phyloP scores from a whole-genome alignment of 2,113 vertebrate genomes.

The Puntigrus tetrazona region DNA sequence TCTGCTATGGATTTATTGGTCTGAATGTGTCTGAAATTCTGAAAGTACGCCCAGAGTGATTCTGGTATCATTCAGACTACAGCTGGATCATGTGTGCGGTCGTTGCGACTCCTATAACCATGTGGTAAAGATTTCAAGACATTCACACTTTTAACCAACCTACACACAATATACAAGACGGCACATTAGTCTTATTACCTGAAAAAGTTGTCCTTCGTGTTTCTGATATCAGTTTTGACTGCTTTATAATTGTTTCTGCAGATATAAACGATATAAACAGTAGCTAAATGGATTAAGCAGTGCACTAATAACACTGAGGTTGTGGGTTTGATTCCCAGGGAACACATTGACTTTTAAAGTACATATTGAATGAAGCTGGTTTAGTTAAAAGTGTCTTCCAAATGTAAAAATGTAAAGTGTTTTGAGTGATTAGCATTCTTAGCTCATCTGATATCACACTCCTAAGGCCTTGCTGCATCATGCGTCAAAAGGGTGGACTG shows the following conservation, averaged over 20 bases:
- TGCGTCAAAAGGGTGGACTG: slow-evolving; percentile 44
- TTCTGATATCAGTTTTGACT: neutral
- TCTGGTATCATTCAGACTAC: slow-evolving; percentile 22
- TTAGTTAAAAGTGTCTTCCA: neutral
- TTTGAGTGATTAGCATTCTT: slow-evolving; percentile 42
- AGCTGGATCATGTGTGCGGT: slow-evolving; percentile 25
- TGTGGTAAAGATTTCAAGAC: slow-evolving; percentile 3
- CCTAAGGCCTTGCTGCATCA: slow-evolving; percentile 45
- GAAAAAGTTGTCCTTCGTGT: neutral
- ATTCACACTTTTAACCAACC: neutral
- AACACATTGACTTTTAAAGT: neutral
- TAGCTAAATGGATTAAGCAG: neutral
- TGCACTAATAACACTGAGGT: neutral
- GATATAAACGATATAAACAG: too few relatives aligned
- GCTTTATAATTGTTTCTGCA: neutral
- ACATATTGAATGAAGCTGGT: neutral
- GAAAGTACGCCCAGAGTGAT: slow-evolving; percentile 15
- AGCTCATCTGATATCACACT: slow-evolving; percentile 49
- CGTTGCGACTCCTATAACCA: neutral
- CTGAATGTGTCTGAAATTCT: slow-evolving; percentile 35
- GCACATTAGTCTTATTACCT: neutral
- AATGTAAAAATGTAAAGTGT: slow-evolving; percentile 1
- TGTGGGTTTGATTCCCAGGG: neutral
- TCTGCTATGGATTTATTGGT: slow-evolving; percentile 32
- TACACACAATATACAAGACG: neutral